Conservation (phyloP, 2,113 vertebrate species). For the Stigmatopora nigra region DNA sequence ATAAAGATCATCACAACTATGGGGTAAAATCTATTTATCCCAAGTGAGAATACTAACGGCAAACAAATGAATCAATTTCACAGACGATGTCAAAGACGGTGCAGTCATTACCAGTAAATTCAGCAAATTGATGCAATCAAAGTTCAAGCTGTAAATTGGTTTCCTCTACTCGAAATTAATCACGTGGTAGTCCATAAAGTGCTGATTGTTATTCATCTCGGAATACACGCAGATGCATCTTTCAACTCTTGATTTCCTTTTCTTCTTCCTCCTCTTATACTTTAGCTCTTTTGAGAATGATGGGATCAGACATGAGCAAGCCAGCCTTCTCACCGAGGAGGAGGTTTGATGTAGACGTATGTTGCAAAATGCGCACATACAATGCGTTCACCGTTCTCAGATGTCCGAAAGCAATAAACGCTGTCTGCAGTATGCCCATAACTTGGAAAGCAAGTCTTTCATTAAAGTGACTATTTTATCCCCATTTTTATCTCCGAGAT, state of each 20-base stretch:
- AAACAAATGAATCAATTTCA: background rate
- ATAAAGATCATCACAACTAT: background rate
- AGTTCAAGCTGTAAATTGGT: conserved; percentile 2
- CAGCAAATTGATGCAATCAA: conserved; percentile 6
- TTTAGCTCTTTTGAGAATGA: conserved; percentile 42
- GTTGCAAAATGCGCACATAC: background rate
- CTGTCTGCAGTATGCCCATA: background rate
- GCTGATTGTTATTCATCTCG: background rate
- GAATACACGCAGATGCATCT: conserved; percentile 18
- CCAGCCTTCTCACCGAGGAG: conserved; percentile 25
- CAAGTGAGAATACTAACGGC: background rate
- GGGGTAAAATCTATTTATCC: background rate
- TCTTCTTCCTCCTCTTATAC: conserved; percentile 17
- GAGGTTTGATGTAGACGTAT: conserved; percentile 15
- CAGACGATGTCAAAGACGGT: background rate
- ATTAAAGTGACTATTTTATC: too few relatives aligned
- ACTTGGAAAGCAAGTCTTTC: too few relatives aligned
- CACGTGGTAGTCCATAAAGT: background rate
- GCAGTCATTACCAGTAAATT: background rate
- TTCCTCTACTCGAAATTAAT: conserved; percentile 2
- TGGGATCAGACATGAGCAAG: conserved; percentile 46
- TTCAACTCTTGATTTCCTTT: conserved; percentile 18
- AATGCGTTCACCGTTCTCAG: conserved; percentile 3
- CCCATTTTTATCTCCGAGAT: too few relatives aligned
- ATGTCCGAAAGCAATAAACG: background rate